Percentiles rank a stretch among this genome's conserved stretches.
Evolutionary conservation across 2,113 vertebrate genomes (phyloP).

Genomic region (Eretmochelys imbricata): DNA sequence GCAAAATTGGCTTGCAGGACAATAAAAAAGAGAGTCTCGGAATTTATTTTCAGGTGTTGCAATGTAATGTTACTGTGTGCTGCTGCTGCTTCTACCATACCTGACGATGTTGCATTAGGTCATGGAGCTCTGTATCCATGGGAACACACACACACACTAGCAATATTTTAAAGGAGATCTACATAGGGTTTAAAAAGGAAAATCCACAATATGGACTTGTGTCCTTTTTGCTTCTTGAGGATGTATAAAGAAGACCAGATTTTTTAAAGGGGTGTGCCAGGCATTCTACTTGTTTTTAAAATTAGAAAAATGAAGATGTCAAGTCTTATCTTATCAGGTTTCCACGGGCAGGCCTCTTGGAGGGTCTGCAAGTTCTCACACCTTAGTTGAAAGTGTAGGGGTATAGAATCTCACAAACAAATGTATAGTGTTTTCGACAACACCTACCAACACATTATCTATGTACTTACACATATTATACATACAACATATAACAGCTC

Average conservation of each 20-base stretch:
- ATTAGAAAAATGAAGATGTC: not conserved
- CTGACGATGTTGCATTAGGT: not conserved
- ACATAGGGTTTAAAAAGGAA: not conserved
- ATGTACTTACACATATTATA: not conserved
- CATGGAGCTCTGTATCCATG: not conserved
- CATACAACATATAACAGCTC: not conserved
- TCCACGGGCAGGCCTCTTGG: not conserved
- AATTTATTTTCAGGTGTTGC: not conserved
- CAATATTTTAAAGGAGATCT: not conserved
- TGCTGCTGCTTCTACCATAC: not conserved
- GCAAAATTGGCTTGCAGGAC: not conserved
- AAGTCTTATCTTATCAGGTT: not conserved
- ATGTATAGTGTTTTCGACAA: not conserved
- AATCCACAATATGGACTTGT: not conserved
- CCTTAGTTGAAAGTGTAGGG: not conserved
- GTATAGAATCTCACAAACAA: not conserved
- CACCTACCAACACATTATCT: not conserved
- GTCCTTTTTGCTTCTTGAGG: not conserved
- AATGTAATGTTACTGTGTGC: not conserved
- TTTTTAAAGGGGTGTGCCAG: not conserved
- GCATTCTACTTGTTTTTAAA: not conserved
- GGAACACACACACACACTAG: not conserved
- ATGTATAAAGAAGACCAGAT: not conserved
- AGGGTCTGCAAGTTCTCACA: not conserved
- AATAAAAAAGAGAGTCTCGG: not conserved